A percentile compares a stretch with the other conserved stretches of the same genome.
These are phyloP conservation scores for Grantiella picta DNA, from an alignment of 2,113 vertebrate species.

Conservation along the genomic window DNA sequence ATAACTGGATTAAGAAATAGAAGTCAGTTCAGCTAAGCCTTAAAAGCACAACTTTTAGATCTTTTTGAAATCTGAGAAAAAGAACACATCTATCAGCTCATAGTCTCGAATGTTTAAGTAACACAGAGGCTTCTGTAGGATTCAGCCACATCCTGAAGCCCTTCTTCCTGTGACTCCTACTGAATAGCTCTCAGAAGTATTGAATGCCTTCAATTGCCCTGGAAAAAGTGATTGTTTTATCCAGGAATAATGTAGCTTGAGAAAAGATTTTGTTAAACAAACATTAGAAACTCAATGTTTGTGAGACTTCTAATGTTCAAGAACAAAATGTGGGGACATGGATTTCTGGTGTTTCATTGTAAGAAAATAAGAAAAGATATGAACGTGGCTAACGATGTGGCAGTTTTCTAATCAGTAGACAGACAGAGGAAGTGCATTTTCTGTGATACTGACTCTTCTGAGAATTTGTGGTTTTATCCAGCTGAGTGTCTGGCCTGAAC, in stretches of 20 bases:
- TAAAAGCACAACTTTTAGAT: not conserved
- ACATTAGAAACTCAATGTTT: not conserved
- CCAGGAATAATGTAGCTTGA: not conserved
- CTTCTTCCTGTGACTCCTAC: not conserved
- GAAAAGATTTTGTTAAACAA: not conserved
- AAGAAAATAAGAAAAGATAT: not conserved
- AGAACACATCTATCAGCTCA: not conserved
- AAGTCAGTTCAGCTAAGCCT: not conserved
- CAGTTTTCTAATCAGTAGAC: not conserved
- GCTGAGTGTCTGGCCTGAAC: not conserved
- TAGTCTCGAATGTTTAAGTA: not conserved
- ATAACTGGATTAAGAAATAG: not conserved
- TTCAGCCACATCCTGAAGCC: not conserved
- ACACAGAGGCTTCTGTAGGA: not conserved
- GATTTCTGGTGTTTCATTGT: not conserved
- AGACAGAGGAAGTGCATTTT: not conserved
- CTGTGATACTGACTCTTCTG: slow-evolving; percentile 5
- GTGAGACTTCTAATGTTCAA: not conserved
- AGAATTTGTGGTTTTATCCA: slow-evolving; percentile 37
- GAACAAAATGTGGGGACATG: not conserved
- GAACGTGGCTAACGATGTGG: not conserved
- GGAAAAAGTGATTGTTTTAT: not conserved
- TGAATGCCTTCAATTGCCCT: not conserved
- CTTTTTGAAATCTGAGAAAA: not conserved
- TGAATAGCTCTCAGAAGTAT: not conserved